A percentile compares a stretch with the other conserved stretches of the same genome.
phyloP scores from a whole-genome alignment of 1,140 invertebrate species.

The Thaumatotibia leucotreta region DNA sequence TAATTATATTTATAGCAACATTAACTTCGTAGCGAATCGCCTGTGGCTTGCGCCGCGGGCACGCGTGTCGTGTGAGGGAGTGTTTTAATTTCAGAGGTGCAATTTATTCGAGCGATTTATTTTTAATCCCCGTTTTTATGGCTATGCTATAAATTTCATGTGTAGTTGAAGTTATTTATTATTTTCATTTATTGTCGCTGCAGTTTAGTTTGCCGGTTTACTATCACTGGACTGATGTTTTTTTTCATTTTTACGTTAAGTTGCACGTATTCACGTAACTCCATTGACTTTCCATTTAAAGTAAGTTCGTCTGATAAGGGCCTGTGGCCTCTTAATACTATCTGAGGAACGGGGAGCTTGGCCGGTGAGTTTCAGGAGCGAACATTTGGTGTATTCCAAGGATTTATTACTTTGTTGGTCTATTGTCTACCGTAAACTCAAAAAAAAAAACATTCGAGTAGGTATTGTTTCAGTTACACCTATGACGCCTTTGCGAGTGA shows the following conservation, averaged over 20 bases:
- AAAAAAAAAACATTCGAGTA: too few species aligned
- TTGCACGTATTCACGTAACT: neutral
- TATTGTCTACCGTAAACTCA: too few species aligned
- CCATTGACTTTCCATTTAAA: too few species aligned
- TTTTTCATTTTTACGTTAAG: conserved; percentile 3
- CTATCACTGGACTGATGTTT: conserved; percentile 7
- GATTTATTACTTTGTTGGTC: too few species aligned
- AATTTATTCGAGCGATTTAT: conserved; percentile 77
- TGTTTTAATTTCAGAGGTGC: conserved; percentile 74
- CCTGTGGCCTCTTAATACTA: too few species aligned
- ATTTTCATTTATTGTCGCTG: conserved; percentile 27
- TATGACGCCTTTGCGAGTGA: too few species aligned
- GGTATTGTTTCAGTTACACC: too few species aligned
- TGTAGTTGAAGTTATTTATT: conserved; percentile 66
- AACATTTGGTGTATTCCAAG: too few species aligned
- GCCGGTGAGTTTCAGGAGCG: too few species aligned
- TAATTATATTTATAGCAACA: neutral
- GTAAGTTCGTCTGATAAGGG: too few species aligned
- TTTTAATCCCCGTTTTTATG: conserved; percentile 76
- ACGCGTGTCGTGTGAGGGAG: conserved; percentile 66
- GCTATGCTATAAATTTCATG: conserved; percentile 70
- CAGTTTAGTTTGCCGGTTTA: conserved; percentile 11
- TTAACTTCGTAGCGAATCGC: conserved; percentile 15
- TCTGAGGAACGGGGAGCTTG: too few species aligned
- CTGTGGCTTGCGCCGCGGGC: conserved; percentile 20